Base-by-base conservation (phyloP, 2,888 invertebrate species). In the Anodontia alba region DNA sequence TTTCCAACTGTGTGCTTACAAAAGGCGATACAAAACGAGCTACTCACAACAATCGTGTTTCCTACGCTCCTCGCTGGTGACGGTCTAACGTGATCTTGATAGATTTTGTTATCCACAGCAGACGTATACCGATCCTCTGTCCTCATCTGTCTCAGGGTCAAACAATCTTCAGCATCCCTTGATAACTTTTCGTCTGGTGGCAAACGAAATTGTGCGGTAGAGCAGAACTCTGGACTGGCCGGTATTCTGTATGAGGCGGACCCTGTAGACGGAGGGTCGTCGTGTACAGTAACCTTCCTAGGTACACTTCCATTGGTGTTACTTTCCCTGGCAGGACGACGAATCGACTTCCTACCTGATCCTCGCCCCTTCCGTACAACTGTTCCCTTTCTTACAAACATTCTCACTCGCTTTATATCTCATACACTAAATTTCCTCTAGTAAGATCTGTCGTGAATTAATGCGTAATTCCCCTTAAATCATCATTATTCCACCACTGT, bases 331-430 rank as follows among this genome's bases (percentile, higher is more conserved):
- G n/a, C 69, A 23, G 69, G 20, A 15, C 69, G 38, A 1, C 69
- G 42, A 12, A 46, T 23, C 2, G 69, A 69, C 46, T 69, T 69
- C 29, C 69, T 42, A 26, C 69, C 69, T n/a, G 69, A 69, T 20
- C 69, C 69, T 26, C 69, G n/a, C 2, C 29, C 29, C n/a, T 69
- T 69, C 17, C 69, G 17, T 8, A 23, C 42, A 8, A 69, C 23
- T 20, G 69, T 69, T 20, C 69, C 69, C 29, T 69, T 69, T 12
- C 69, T 23, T 1, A 69, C 69, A 42, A 69, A 69, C 69, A 69
- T 69, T 8, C n/a, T n/a, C n/a, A n/a, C n/a, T n/a, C n/a, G n/a
- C 15, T 51, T n/a, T n/a, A 12, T 43, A 8, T 43, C 17, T 8
- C 8, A 12, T 43, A 12, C 10, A 43, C 17, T 43, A 43, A 43